phyloP scores from a whole-genome alignment of 92 coral and sea anemone species.

The Zoanthus sansibaricus region DNA sequence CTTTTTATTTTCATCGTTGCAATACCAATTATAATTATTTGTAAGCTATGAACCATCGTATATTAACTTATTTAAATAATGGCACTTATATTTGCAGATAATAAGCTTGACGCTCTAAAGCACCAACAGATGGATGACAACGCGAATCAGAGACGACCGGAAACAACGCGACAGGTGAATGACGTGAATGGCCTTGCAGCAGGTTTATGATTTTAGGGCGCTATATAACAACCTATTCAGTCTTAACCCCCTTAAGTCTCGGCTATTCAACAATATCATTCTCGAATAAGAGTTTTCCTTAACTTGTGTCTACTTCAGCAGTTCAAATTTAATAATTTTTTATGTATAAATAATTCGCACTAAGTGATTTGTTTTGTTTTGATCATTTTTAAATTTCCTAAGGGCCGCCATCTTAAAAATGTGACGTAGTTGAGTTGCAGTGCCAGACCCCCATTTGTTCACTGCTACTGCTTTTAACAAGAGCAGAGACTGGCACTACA shows the following conservation, averaged over 20 bases:
- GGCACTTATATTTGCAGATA: not conserved
- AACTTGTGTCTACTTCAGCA: no score
- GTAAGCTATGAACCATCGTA: not conserved
- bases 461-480: no score
- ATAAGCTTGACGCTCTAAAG: not conserved
- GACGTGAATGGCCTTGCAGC: not conserved
- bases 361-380: no score
- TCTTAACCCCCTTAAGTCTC: not conserved
- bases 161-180: slow-evolving; percentile 16
- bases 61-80: not conserved
- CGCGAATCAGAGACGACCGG: not conserved
- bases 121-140: slow-evolving; percentile 8
- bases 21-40: no score
- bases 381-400: no score
- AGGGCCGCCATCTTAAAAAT: no score
- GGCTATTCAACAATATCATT: no score
- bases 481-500: no score
- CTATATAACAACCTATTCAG: not conserved
- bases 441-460: no score
- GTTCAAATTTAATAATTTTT: not conserved
- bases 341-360: not conserved
- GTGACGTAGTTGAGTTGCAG: no score
- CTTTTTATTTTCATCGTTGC: no score
- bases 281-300: no score
- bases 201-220: not conserved